Evolutionary conservation across 2,113 vertebrate species (phyloP).

Genomic region (Carettochelys insculpta): DNA sequence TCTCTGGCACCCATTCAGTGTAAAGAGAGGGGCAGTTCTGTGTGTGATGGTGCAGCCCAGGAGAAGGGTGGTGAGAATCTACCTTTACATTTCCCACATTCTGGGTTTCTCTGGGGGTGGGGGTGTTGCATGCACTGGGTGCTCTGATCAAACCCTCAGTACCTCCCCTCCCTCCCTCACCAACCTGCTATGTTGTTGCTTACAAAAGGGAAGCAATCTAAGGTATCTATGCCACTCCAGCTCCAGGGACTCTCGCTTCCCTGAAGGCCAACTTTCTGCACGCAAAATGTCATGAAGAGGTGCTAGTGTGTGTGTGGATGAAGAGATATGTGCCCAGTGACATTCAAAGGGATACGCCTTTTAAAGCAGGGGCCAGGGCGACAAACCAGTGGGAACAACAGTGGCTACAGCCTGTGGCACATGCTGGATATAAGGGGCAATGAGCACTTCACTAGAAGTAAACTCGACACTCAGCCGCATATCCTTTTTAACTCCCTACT

Average conservation of each 20-base stretch:
- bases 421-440: neutral
- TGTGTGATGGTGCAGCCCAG: neutral
- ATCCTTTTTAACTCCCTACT: neutral
- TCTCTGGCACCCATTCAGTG: neutral
- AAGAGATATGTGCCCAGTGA: neutral
- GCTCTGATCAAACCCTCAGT: neutral
- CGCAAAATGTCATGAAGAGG: fast-evolving
- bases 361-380: neutral
- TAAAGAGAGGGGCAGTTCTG: fast-evolving
- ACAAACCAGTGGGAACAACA: neutral
- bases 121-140: neutral
- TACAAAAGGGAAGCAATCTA: neutral
- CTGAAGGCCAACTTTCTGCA: neutral
- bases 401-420: neutral
- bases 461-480: neutral
- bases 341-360: neutral
- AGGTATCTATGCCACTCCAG: neutral
- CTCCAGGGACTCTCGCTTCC: neutral
- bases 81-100: neutral
- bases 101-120: neutral
- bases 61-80: neutral
- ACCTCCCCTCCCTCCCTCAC: neutral
- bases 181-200: neutral
- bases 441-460: neutral
- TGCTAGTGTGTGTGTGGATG: neutral